phyloP scores from a whole-genome alignment of 2,113 vertebrate species.

The Malurus alboscapulatus region DNA sequence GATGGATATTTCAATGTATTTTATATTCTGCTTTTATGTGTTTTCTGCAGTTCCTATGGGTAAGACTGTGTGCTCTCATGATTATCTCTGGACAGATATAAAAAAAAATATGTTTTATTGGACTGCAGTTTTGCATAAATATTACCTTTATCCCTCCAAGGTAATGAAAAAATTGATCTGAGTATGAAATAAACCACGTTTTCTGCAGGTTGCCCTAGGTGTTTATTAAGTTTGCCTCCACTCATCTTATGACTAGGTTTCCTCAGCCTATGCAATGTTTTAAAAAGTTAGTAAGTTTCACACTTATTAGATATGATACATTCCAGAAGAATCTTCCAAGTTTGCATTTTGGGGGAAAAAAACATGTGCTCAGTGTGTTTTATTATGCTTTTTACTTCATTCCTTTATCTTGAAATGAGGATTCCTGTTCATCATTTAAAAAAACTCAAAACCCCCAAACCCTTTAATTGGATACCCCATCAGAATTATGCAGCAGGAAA shows the following conservation, averaged over 20 bases:
- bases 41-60: neutral
- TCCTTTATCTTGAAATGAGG: neutral
- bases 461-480: neutral
- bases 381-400: neutral
- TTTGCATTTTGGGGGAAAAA: neutral
- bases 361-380: neutral
- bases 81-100: neutral
- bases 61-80: neutral
- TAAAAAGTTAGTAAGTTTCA: neutral
- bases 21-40: neutral
- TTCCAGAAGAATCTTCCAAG: neutral
- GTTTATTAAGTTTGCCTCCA: neutral
- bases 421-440: neutral
- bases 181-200: slow-evolving; percentile 20
- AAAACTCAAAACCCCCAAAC: neutral
- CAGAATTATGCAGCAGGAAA: neutral
- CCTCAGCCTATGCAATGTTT: neutral
- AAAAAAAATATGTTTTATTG: slow-evolving; percentile 25
- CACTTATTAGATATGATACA: neutral
- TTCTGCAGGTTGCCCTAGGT: neutral
- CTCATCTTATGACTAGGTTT: neutral
- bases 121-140: neutral
- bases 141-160: slow-evolving; percentile 29
- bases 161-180: slow-evolving; percentile 3
- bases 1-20: neutral